Evolutionary conservation across 2,888 invertebrate species (phyloP).

Genomic region (Agrotis clavis): DNA sequence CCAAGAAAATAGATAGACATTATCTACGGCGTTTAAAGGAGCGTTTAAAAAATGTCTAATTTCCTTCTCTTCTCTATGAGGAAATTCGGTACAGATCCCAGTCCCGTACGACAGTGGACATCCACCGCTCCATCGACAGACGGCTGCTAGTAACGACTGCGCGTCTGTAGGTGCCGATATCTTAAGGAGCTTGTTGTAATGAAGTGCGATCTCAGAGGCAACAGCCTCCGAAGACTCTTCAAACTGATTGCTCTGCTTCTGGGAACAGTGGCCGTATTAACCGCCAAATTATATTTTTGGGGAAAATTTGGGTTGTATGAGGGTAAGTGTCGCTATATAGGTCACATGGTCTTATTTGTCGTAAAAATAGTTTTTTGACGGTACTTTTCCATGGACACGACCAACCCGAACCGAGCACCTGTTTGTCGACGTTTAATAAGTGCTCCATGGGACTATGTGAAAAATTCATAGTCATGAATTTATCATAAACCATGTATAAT

Average conservation of each 20-base stretch:
- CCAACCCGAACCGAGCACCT: too few relatives aligned
- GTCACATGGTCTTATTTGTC: neutral
- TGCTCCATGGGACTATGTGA: too few relatives aligned
- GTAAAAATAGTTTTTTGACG: too few relatives aligned
- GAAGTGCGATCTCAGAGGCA: conserved; percentile 58
- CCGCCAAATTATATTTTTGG: conserved; percentile 36
- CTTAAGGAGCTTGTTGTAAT: conserved; percentile 63
- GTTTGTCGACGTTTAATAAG: too few relatives aligned
- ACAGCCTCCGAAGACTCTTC: conserved; percentile 54
- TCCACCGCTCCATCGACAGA: conserved; percentile 65
- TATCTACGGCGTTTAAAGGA: too few relatives aligned
- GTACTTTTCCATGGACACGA: too few relatives aligned
- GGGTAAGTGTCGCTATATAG: conserved; percentile 2
- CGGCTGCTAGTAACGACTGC: conserved; percentile 64
- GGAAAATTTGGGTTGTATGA: neutral
- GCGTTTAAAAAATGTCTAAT: too few relatives aligned
- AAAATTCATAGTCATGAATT: too few relatives aligned
- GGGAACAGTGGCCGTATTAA: conserved; percentile 48
- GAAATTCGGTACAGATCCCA: neutral
- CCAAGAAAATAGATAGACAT: too few relatives aligned
- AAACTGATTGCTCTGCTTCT: conserved; percentile 57
- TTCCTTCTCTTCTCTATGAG: neutral
- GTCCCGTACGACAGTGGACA: conserved; percentile 48
- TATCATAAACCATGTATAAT: too few relatives aligned
- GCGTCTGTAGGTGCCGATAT: conserved; percentile 63